phyloP scores from a whole-genome alignment of 2,888 invertebrate species.

The Dicyrtoma fusca region DNA sequence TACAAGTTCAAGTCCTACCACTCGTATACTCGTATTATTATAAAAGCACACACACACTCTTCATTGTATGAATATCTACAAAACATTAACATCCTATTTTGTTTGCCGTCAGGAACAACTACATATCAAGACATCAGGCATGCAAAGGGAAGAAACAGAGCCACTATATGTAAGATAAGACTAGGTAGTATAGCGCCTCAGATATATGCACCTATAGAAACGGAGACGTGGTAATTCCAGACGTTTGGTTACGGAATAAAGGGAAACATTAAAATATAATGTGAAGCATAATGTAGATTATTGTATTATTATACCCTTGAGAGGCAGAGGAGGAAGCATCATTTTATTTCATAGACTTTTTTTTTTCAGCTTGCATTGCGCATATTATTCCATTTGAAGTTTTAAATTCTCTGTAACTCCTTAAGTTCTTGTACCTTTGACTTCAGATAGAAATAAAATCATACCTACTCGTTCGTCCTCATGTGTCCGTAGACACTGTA shows the following conservation, averaged over 20 bases:
- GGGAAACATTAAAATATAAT: constrained; percentile 36
- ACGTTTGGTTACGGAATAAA: constrained; percentile 16
- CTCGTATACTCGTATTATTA: too few relatives aligned
- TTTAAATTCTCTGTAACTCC: too few relatives aligned
- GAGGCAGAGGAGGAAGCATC: constrained; percentile 20
- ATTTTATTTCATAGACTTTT: constrained; percentile 20
- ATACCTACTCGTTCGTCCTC: not conserved
- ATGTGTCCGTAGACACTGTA: not conserved
- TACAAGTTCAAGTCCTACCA: not conserved
- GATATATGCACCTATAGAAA: not conserved
- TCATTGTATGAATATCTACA: not conserved
- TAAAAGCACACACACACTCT: too few relatives aligned
- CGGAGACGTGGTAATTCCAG: constrained; percentile 22
- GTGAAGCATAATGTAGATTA: constrained; percentile 21
- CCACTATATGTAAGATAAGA: constrained; percentile 11
- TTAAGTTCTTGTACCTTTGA: too few relatives aligned
- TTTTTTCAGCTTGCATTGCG: not conserved
- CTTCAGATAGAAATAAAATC: too few relatives aligned
- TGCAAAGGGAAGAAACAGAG: not conserved
- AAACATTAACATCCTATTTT: constrained; percentile 1
- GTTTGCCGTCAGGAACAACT: not conserved
- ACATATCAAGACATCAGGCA: not conserved
- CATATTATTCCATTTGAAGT: too few relatives aligned
- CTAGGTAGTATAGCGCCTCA: not conserved
- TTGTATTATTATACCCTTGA: constrained; percentile 23